Conservation (phyloP, 2,888 invertebrate genomes). For the Hofmannophila pseudospretella region DNA sequence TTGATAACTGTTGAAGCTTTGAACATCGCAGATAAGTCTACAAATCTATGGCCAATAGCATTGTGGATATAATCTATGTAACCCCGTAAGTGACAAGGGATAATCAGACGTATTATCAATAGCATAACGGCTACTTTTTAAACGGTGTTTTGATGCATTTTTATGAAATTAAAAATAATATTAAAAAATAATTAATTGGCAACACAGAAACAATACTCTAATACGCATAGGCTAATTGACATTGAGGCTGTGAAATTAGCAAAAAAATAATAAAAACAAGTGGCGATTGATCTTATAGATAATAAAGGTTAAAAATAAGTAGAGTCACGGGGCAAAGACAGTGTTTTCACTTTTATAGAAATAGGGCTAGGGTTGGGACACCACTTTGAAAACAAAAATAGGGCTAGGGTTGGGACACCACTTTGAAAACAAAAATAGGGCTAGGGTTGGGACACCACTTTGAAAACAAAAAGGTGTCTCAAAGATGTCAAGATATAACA, state of each 20-base stretch:
- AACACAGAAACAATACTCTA: conserved; percentile 75
- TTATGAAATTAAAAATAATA: conserved; percentile 50
- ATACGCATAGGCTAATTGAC: conserved; percentile 78
- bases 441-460: too few relatives aligned
- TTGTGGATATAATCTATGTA: conserved; percentile 43
- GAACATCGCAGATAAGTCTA: conserved; percentile 24
- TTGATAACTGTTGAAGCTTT: conserved; percentile 6
- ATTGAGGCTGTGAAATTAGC: conserved; percentile 78
- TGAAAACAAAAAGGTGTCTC: too few relatives aligned
- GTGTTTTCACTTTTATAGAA: conserved; percentile 8
- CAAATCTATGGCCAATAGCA: conserved; percentile 41
- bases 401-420: too few relatives aligned
- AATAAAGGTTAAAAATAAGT: conserved; percentile 53
- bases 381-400: too few relatives aligned
- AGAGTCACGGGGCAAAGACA: conserved; percentile 50
- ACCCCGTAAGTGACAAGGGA: conserved; percentile 66
- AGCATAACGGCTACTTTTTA: conserved; percentile 74
- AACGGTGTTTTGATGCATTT: conserved; percentile 75
- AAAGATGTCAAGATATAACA: too few relatives aligned
- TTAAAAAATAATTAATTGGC: conserved; percentile 64
- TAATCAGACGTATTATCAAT: conserved; percentile 65
- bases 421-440: too few relatives aligned
- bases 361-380: too few relatives aligned
- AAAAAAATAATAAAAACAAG: conserved; percentile 60
- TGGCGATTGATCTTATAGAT: conserved; percentile 65